Conservation (phyloP, 2,113 vertebrate species). For the Lathamus discolor region DNA sequence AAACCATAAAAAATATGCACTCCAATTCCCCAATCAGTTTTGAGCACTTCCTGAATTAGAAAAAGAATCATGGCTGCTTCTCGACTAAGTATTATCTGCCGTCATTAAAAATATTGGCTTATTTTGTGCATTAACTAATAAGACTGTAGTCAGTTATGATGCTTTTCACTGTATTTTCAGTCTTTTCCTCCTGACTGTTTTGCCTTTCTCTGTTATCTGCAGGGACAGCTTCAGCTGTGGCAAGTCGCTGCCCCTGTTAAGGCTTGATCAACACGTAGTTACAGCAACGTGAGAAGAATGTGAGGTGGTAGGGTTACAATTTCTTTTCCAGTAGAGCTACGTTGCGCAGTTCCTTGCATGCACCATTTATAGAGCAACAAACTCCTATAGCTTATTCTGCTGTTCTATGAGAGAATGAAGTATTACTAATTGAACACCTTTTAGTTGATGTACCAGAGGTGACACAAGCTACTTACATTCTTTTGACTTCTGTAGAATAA, state of each 20-base stretch:
- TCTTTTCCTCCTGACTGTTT: background rate
- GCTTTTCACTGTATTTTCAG: background rate
- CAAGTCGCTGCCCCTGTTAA: background rate
- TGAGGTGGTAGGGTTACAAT: background rate
- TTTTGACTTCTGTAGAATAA: background rate
- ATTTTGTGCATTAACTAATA: background rate
- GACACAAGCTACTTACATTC: background rate
- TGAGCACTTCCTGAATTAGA: background rate
- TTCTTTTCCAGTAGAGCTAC: background rate
- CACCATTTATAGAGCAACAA: background rate
- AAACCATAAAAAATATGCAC: conserved; percentile 41
- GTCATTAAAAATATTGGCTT: background rate
- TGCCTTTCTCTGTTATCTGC: background rate
- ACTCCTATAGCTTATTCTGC: background rate
- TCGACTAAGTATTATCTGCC: background rate
- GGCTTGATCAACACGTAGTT: background rate
- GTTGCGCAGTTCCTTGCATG: background rate
- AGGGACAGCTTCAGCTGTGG: background rate
- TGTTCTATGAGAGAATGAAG: background rate
- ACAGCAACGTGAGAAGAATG: background rate
- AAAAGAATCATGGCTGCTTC: background rate
- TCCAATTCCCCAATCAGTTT: background rate
- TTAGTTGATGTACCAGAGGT: background rate
- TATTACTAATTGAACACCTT: background rate
- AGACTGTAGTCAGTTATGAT: background rate